phyloP scores from a whole-genome alignment of 2,888 invertebrate genomes.

The Stomorhina lunata region DNA sequence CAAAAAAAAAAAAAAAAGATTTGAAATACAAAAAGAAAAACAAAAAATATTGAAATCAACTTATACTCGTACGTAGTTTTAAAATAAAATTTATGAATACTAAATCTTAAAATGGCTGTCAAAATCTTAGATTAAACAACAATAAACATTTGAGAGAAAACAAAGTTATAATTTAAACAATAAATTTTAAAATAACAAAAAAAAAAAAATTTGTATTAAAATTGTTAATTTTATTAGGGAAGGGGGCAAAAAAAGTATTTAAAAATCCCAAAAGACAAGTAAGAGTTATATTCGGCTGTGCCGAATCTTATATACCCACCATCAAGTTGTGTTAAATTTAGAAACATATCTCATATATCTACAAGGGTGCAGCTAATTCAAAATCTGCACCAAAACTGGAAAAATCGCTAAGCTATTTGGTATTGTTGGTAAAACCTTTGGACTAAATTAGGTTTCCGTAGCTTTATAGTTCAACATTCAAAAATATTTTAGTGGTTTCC shows the following conservation, averaged over 20 bases:
- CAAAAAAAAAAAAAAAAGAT: conserved; percentile 11
- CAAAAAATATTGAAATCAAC: neutral
- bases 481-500: no score
- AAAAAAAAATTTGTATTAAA: conserved; percentile 19
- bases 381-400: no score
- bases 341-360: no score
- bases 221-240: conserved; percentile 39
- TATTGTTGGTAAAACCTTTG: no score
- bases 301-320: no score
- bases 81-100: conserved; percentile 58
- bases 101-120: conserved; percentile 62
- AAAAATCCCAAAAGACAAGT: conserved; percentile 2
- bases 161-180: conserved; percentile 54
- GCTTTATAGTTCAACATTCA: no score
- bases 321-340: no score
- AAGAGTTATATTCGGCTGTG: no score
- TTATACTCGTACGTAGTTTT: conserved; percentile 14
- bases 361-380: no score
- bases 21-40: neutral
- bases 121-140: conserved; percentile 61
- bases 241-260: conserved; percentile 35
- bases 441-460: no score
- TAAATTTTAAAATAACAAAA: conserved; percentile 16
- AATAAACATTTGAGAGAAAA: conserved; percentile 54
- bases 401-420: no score